Evolutionary conservation across 2,888 invertebrate genomes (phyloP).

Genomic region (Miltochrista miniata): DNA sequence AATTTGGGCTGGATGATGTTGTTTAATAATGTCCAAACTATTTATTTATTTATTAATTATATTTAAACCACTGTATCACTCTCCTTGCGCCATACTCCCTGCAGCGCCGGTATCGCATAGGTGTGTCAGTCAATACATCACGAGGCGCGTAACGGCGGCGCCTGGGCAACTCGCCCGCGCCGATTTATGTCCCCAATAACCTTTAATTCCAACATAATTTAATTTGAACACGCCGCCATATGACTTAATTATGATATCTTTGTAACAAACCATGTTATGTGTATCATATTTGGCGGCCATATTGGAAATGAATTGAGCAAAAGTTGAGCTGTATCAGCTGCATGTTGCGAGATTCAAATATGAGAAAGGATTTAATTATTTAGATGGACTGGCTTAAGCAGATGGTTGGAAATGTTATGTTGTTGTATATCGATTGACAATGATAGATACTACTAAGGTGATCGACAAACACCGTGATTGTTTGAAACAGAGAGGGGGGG

Average conservation of each 20-base stretch:
- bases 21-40: too few species aligned
- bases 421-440: too few species aligned
- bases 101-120: slow-evolving; percentile 36
- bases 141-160: slow-evolving; percentile 62
- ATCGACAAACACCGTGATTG: too few species aligned
- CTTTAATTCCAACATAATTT: slow-evolving; percentile 76
- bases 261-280: slow-evolving; percentile 38
- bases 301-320: slow-evolving; percentile 12
- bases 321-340: slow-evolving; percentile 4
- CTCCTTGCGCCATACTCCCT: slow-evolving; percentile 18
- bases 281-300: neutral
- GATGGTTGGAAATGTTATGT: too few species aligned
- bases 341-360: slow-evolving; percentile 40
- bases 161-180: slow-evolving; percentile 44
- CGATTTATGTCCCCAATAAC: slow-evolving; percentile 67
- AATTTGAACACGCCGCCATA: slow-evolving; percentile 69
- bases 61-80: neutral
- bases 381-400: too few species aligned
- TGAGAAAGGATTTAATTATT: too few species aligned
- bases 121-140: slow-evolving; percentile 56
- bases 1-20: too few species aligned
- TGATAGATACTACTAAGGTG: too few species aligned
- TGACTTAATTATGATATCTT: slow-evolving; percentile 71
- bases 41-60: too few species aligned
- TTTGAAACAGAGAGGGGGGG: too few species aligned